Conservation (phyloP, 1,140 invertebrate species). For the Megalopta genalis region DNA sequence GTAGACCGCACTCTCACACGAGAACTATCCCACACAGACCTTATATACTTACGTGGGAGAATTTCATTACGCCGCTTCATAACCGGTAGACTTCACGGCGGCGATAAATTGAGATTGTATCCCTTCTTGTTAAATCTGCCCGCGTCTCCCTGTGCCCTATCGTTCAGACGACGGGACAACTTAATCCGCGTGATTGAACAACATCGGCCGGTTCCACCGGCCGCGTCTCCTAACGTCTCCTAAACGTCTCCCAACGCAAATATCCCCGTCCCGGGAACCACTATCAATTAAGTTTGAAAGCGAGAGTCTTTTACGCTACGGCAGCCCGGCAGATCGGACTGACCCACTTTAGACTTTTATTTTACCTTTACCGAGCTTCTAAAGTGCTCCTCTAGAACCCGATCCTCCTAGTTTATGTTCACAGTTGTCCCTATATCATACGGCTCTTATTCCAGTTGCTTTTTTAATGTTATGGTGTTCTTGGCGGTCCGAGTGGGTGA, state of each 20-base stretch:
- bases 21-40: slow-evolving; percentile 45
- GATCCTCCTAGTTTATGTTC: too few species aligned
- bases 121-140: slow-evolving; percentile 61
- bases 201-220: slow-evolving; percentile 30
- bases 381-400: too few species aligned
- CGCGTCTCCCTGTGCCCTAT: slow-evolving; percentile 10
- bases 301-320: not conserved
- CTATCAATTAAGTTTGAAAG: not conserved
- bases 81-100: slow-evolving; percentile 65
- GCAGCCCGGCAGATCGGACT: not conserved
- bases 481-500: too few species aligned
- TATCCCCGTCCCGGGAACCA: not conserved
- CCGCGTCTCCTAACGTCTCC: not conserved
- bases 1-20: slow-evolving; percentile 71
- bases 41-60: slow-evolving; percentile 58
- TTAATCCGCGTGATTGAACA: slow-evolving; percentile 66
- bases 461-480: too few species aligned
- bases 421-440: too few species aligned
- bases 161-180: slow-evolving; percentile 54
- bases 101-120: slow-evolving; percentile 74
- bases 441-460: too few species aligned
- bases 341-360: too few species aligned
- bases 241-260: not conserved
- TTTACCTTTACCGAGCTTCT: too few species aligned
- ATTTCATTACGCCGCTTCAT: slow-evolving; percentile 77